Evolutionary conservation across 2,797 vertebrate genomes (phyloP).

Genomic region (Vespertilio murinus): DNA sequence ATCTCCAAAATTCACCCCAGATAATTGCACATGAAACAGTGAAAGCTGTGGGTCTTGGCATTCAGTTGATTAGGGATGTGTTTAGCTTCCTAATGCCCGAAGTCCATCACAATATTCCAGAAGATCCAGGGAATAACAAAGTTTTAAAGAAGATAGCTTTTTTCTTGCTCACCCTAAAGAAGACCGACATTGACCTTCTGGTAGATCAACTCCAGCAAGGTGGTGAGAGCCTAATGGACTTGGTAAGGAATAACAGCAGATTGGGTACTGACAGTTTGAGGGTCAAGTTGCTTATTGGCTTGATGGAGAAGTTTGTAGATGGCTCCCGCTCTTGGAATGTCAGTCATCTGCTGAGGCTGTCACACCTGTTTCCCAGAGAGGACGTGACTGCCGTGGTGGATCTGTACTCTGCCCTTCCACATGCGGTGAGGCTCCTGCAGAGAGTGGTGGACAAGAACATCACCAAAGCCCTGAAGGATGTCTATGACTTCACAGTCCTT

Average conservation of each 20-base stretch:
- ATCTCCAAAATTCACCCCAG: slow-evolving; percentile 35
- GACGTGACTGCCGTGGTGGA: slow-evolving; percentile 41
- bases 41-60: slow-evolving; percentile 39
- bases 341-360: slow-evolving; percentile 60
- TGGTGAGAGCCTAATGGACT: slow-evolving; percentile 50
- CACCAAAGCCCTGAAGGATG: slow-evolving; percentile 73
- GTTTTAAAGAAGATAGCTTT: slow-evolving; percentile 53
- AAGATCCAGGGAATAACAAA: background rate
- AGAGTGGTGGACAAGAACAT: slow-evolving; percentile 67
- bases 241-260: slow-evolving; percentile 65
- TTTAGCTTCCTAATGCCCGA: slow-evolving; percentile 56
- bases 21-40: slow-evolving; percentile 13
- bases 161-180: slow-evolving; percentile 59
- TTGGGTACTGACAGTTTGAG: background rate
- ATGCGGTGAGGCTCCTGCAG: slow-evolving; percentile 62
- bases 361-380: slow-evolving; percentile 63
- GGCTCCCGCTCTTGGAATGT: slow-evolving; percentile 69
- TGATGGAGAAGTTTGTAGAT: slow-evolving; percentile 71
- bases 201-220: slow-evolving; percentile 68
- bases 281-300: slow-evolving; percentile 46
- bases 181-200: slow-evolving; percentile 64
- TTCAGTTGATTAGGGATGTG: slow-evolving; percentile 63
- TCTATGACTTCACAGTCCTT: slow-evolving; percentile 73
- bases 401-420: slow-evolving; percentile 54
- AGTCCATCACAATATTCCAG: background rate